Base-by-base conservation (phyloP, 2,113 vertebrate species). In the Ceratotherium simum region DNA sequence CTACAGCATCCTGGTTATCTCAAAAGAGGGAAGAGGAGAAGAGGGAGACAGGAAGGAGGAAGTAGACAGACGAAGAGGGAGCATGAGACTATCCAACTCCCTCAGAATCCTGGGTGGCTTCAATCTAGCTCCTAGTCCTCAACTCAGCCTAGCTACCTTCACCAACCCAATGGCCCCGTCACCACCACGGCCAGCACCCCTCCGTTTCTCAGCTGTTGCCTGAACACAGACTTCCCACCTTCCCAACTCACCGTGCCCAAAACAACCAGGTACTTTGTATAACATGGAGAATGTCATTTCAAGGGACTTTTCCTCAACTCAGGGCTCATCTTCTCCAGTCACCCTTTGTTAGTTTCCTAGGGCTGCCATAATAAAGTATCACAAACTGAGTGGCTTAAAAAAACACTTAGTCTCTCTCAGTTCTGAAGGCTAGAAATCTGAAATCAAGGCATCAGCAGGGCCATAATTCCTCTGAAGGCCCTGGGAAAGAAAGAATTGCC, bases 191-290 rank as follows among this genome's bases (percentile, higher is more conserved):
- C 12, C 80, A 79, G 96, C 6, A 0, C 7, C 29, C 25, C 5
- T 18, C 67, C 3, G 0, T 16, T 8, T 51, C 62, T 36, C 29
- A 1, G 16, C 8, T 27, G 4, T 73, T 13, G 10, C 9, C 3
- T 42, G 36, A 80, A 48, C 18, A 25, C 33, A 85, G 16, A 31
- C 27, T 36, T 33, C 7, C 65, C 42, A 25, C 6, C n/a, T 81
- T 75, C 25, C 21, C 33, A 48, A 16, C 20, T 85, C 58, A 29
- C 16, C 10, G 18, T 39, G 17, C 21, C 20, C n/a, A 56, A 81
- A 93, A 79, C 21, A 69, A 16, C 6, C 23, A 7, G 2, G 8
- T 54, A 18, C 10, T 17, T 65, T 81, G 42, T 33, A 14, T 46
- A 84, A 46, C 33, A 39, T 3, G 36, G n/a, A 36, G 73, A 39